Conservation (phyloP, 2,888 invertebrate species). For the Zygaena filipendulae region DNA sequence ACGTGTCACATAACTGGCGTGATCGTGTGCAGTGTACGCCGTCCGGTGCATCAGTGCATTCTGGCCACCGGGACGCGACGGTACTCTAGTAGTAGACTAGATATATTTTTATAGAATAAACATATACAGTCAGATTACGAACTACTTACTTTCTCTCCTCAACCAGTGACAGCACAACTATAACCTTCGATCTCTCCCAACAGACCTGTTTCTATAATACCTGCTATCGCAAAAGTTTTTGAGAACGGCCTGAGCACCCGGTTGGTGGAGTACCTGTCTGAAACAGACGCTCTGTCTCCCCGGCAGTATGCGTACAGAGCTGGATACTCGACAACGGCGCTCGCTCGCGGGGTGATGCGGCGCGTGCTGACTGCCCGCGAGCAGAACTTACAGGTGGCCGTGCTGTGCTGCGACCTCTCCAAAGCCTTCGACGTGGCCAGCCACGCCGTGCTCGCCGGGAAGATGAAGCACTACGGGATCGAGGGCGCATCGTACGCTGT, state of each 20-base stretch:
- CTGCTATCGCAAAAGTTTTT: slow-evolving; percentile 2
- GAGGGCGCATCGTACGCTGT: neutral
- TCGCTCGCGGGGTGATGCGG: slow-evolving; percentile 3
- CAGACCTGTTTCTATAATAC: slow-evolving; percentile 4
- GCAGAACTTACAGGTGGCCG: slow-evolving; percentile 2
- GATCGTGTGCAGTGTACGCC: too few relatives aligned
- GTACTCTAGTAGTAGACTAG: too few relatives aligned
- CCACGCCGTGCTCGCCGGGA: slow-evolving; percentile 1
- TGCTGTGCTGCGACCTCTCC: slow-evolving; percentile 4
- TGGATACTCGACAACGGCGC: slow-evolving; percentile 4
- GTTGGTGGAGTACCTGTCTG: neutral
- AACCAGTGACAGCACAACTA: too few relatives aligned
- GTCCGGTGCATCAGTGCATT: too few relatives aligned
- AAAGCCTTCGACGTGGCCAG: slow-evolving; percentile 4
- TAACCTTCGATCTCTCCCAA: too few relatives aligned
- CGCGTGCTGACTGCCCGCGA: slow-evolving; percentile 1
- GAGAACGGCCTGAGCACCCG: neutral
- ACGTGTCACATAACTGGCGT: too few relatives aligned
- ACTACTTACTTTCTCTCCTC: too few relatives aligned
- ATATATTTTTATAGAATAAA: too few relatives aligned
- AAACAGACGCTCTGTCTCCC: neutral
- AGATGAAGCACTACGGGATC: slow-evolving; percentile 7
- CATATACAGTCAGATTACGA: too few relatives aligned
- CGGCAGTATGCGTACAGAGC: slow-evolving; percentile 4
- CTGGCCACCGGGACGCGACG: too few relatives aligned